These are phyloP conservation scores for Cylas formicarius DNA, from an alignment of 1,140 invertebrate species.

Conservation along the genomic window DNA sequence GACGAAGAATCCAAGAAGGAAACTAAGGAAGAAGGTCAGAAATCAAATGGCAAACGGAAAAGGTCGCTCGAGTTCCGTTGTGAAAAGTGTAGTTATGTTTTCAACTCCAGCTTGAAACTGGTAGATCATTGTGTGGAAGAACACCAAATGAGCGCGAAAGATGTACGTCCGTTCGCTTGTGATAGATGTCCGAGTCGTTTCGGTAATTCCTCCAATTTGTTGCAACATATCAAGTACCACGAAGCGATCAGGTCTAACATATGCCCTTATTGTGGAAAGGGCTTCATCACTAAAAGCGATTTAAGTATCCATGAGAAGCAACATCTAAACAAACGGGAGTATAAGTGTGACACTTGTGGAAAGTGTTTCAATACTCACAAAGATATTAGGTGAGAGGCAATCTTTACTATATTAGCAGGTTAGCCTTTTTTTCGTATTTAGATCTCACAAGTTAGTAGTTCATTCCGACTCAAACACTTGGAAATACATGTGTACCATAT, in stretches of 20 bases:
- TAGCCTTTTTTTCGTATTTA: conserved; percentile 3
- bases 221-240: conserved; percentile 31
- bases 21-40: too few species aligned
- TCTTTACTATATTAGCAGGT: background rate
- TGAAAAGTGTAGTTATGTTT: conserved; percentile 23
- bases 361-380: conserved; percentile 47
- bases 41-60: conserved; percentile 12
- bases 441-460: conserved; percentile 29
- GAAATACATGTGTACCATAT: conserved; percentile 35
- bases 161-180: conserved; percentile 46
- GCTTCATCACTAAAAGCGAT: conserved; percentile 51
- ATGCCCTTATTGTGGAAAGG: conserved; percentile 50
- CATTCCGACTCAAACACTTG: conserved; percentile 27
- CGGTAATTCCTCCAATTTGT: conserved; percentile 24
- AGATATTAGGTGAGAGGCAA: conserved; percentile 21
- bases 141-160: conserved; percentile 44
- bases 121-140: conserved; percentile 43
- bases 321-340: conserved; percentile 62
- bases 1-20: background rate
- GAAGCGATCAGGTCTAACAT: conserved; percentile 36
- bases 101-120: conserved; percentile 24
- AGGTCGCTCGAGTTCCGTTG: conserved; percentile 18
- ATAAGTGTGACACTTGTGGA: conserved; percentile 58
- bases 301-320: conserved; percentile 47
- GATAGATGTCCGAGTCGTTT: conserved; percentile 26